A percentile compares a stretch with the other conserved stretches of the same genome.
Evolutionary conservation across 2,113 vertebrate species (phyloP).

Genomic region (Oryzias woworae): DNA sequence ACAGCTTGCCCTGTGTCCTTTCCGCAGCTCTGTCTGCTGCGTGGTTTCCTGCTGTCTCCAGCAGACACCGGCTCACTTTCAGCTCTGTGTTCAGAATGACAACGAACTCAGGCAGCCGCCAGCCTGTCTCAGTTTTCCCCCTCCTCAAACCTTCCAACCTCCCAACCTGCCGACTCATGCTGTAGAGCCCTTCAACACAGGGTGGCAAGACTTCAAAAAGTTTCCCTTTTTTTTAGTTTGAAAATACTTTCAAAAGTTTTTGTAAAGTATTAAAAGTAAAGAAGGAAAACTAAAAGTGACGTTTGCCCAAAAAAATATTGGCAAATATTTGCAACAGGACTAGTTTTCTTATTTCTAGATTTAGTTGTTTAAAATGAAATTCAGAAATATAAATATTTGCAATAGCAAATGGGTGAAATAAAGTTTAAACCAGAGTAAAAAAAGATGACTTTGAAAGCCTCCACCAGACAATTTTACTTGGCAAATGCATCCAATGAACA

Average conservation of each 20-base stretch:
- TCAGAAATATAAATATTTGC: slow-evolving; percentile 44
- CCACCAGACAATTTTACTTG: slow-evolving; percentile 51
- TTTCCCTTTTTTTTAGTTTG: slow-evolving; percentile 13
- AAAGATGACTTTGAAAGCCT: slow-evolving; percentile 43
- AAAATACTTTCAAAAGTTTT: slow-evolving; percentile 1
- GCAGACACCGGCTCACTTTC: slow-evolving; percentile 63
- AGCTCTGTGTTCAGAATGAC: slow-evolving; percentile 71
- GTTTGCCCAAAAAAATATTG: slow-evolving; percentile 4
- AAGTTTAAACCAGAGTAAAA: slow-evolving; percentile 45
- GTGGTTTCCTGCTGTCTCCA: slow-evolving; percentile 56
- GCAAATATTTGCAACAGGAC: slow-evolving; percentile 20
- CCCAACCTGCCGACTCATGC: slow-evolving; percentile 55
- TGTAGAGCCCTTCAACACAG: slow-evolving; percentile 45
- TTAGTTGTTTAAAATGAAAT: slow-evolving; percentile 24
- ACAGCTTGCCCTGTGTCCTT: slow-evolving; percentile 48
- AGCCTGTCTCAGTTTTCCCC: slow-evolving; percentile 51
- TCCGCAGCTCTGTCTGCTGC: slow-evolving; percentile 47
- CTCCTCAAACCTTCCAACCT: slow-evolving; percentile 39
- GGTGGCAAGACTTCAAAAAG: slow-evolving; percentile 13
- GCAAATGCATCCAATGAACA: slow-evolving; percentile 60
- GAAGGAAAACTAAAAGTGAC: background rate
- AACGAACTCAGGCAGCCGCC: slow-evolving; percentile 60
- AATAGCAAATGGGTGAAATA: slow-evolving; percentile 53
- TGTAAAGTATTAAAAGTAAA: background rate
- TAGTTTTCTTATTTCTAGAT: background rate